Evolutionary conservation across 2,113 vertebrate genomes (phyloP).

Genomic region (Laterallus jamaicensis): DNA sequence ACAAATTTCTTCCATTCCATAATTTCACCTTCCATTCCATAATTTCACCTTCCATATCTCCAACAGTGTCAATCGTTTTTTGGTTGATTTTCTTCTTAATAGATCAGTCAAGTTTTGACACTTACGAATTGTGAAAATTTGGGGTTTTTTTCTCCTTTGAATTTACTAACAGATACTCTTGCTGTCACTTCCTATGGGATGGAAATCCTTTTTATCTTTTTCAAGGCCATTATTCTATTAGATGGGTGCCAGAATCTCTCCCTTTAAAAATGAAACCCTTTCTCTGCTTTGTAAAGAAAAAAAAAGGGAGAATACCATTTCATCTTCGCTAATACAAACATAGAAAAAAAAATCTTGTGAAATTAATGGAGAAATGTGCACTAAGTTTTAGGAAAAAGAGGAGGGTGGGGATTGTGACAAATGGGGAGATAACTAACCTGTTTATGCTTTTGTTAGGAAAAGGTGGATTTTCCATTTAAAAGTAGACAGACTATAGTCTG

Average conservation of each 20-base stretch:
- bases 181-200: background rate
- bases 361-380: background rate
- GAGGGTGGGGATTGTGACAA: background rate
- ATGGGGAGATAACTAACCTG: background rate
- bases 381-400: background rate
- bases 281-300: background rate
- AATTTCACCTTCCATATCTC: background rate
- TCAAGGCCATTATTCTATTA: background rate
- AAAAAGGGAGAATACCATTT: background rate
- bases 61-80: background rate
- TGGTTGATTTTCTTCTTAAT: background rate
- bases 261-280: background rate
- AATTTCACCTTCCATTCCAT: background rate
- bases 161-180: background rate
- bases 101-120: background rate
- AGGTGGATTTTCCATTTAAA: background rate
- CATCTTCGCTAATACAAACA: background rate
- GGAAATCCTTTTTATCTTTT: background rate
- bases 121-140: background rate
- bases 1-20: background rate
- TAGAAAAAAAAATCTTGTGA: background rate
- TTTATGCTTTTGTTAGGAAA: background rate
- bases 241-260: background rate
- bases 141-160: background rate
- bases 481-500: background rate